Evolutionary conservation across 2,797 vertebrate species (phyloP).

Genomic region (Gymnothorax reevesii): DNA sequence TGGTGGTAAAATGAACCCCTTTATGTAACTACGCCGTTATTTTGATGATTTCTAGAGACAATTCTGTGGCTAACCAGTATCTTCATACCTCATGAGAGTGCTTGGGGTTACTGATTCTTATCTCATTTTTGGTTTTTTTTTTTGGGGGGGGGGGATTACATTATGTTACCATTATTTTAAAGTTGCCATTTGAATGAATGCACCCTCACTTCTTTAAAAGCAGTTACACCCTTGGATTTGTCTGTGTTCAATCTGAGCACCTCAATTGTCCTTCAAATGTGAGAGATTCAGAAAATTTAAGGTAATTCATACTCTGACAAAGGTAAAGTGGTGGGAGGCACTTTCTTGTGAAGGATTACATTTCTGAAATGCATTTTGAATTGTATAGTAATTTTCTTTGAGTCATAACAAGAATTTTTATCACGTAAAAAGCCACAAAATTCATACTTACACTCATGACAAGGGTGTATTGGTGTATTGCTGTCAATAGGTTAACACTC

Average conservation of each 20-base stretch:
- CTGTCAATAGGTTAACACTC: no score
- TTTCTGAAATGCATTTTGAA: no score
- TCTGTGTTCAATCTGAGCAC: neutral
- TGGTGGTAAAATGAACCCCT: no score
- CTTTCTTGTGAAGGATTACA: no score
- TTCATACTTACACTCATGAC: no score
- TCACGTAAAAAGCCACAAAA: no score
- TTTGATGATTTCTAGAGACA: neutral
- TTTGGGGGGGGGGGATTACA: neutral
- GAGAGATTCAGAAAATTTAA: neutral
- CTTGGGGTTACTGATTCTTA: neutral
- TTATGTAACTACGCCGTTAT: neutral
- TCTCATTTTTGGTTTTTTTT: neutral
- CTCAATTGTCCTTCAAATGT: neutral
- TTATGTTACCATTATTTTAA: neutral
- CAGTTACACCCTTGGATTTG: neutral
- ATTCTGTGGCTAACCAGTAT: neutral
- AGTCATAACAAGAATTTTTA: no score
- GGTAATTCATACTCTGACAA: neutral
- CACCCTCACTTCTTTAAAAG: neutral
- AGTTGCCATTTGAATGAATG: neutral
- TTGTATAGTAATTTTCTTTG: no score
- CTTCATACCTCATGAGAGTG: neutral
- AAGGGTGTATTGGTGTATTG: no score
- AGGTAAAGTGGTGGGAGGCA: no score